These are phyloP conservation scores for Pogonognathellus flavescens DNA, from an alignment of 1,140 invertebrate species.

Conservation along the genomic window DNA sequence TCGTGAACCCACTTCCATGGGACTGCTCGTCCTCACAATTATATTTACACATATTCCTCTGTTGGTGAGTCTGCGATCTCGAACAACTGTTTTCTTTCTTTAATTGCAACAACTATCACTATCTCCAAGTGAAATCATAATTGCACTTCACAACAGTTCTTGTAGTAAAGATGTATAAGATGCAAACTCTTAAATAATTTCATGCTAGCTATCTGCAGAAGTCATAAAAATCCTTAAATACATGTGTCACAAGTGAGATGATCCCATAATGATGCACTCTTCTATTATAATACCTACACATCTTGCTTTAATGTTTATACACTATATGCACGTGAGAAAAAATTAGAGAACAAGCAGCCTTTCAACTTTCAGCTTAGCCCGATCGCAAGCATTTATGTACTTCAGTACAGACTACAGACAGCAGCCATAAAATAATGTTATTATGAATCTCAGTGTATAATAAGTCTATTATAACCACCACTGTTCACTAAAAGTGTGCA, in stretches of 20 bases:
- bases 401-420: too few relatives aligned
- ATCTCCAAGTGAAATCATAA: background rate
- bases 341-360: constrained; percentile 32
- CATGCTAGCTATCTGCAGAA: constrained; percentile 5
- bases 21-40: constrained; percentile 59
- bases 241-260: background rate
- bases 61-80: constrained; percentile 32
- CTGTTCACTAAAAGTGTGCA: too few relatives aligned
- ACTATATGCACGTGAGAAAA: background rate
- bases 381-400: background rate
- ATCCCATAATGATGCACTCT: constrained; percentile 1
- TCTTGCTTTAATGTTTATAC: background rate
- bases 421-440: background rate
- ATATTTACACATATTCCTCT: constrained; percentile 60
- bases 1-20: constrained; percentile 53
- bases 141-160: constrained; percentile 5
- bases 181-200: constrained; percentile 56
- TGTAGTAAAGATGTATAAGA: constrained; percentile 40
- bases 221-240: background rate
- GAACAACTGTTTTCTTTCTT: background rate
- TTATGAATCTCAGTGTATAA: background rate
- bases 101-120: background rate
- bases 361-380: constrained; percentile 13
- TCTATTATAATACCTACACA: background rate
- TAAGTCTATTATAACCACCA: too few relatives aligned